Base-by-base conservation (phyloP, 30 jellyfish, hydroid and myxozoan species). In the Pelagia noctiluca region DNA sequence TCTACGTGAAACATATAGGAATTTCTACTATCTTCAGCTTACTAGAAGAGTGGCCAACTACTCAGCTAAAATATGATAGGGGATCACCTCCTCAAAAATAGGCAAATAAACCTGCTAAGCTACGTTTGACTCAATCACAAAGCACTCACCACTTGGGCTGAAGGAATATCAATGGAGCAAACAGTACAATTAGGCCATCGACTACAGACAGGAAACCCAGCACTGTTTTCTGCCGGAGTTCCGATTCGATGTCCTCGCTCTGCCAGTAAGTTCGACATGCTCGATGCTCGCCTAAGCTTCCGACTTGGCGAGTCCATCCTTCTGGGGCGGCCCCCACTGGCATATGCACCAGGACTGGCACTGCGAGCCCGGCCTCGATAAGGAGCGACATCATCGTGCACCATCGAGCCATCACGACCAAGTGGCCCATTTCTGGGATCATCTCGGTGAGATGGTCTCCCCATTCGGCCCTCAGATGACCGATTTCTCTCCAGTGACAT, bases 121-220 rank as follows among this genome's bases (percentile, higher is more conserved):
- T 23, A 63, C 26, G 19, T 3, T 2, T 2, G 33, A 21, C 26
- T 30, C 31, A 3, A 30, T 13, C 2, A 72, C 5, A 2, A 11
- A 1, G 25, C 34, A 85, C 98, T 85, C 92, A 91, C 98, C 33
- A 75, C 85, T 57, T 69, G 86, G 52, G 62, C 77, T 35, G 49
- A 86, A 2, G 96, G 98, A 3, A 93, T 93, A 36, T 93, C 98
- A 63, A 93, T 93, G 0, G 94, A 82, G 83, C 98, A 93, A 10
- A 93, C 98, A 34, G 97, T 93, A 73, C 98, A 93, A 57, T 93
- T 93, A 5, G 98, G 98, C 88, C 89, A 93, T 42, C 98, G 96
- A 64, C 97, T 88, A 76, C 98, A 93, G 32, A 93, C 98, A 50
- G 98, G 98, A 65, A 84, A 93, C 38, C 73, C 35, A 10, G 85